Conservation (phyloP, 2,797 vertebrate genomes). For the Muraenolepis orangiensis region DNA sequence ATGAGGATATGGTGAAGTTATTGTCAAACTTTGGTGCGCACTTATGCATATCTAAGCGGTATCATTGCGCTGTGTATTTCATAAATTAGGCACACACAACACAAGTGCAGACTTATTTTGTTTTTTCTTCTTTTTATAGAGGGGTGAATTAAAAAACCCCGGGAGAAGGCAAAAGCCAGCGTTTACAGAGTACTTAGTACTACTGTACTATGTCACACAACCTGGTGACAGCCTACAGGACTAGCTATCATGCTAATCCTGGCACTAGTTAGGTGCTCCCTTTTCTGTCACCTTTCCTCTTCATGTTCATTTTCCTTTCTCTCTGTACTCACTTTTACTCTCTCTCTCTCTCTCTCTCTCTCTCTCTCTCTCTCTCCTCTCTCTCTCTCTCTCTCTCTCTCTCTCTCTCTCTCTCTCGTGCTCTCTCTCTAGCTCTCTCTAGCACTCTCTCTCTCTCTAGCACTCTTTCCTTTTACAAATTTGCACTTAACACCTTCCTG, state of each 20-base stretch:
- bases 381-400: slow-evolving; percentile 32
- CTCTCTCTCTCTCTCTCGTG: neutral
- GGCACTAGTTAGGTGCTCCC: slow-evolving; percentile 32
- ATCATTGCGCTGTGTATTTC: slow-evolving; percentile 58
- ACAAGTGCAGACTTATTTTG: slow-evolving; percentile 39
- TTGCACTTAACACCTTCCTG: slow-evolving; percentile 84
- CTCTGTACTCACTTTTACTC: slow-evolving; percentile 32
- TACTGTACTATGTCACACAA: slow-evolving; percentile 68
- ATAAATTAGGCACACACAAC: slow-evolving; percentile 57
- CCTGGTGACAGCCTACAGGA: slow-evolving; percentile 63
- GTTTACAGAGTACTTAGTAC: slow-evolving; percentile 64
- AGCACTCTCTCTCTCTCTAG: slow-evolving; percentile 34
- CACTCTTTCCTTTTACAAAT: slow-evolving; percentile 72
- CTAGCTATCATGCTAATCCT: slow-evolving; percentile 63
- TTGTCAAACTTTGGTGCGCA: slow-evolving; percentile 71
- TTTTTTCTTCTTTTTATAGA: slow-evolving; percentile 30
- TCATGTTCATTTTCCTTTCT: slow-evolving; percentile 7
- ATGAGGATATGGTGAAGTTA: slow-evolving; percentile 72
- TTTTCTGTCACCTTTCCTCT: neutral
- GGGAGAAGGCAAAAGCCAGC: slow-evolving; percentile 48
- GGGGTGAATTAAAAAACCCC: slow-evolving; percentile 52
- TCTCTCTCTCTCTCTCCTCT: no score
- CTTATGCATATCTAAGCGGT: slow-evolving; percentile 68
- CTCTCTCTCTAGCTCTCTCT: slow-evolving; percentile 27
- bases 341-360: neutral